Conservation (phyloP, 2,113 vertebrate genomes). For the Sminthopsis crassicaudata region DNA sequence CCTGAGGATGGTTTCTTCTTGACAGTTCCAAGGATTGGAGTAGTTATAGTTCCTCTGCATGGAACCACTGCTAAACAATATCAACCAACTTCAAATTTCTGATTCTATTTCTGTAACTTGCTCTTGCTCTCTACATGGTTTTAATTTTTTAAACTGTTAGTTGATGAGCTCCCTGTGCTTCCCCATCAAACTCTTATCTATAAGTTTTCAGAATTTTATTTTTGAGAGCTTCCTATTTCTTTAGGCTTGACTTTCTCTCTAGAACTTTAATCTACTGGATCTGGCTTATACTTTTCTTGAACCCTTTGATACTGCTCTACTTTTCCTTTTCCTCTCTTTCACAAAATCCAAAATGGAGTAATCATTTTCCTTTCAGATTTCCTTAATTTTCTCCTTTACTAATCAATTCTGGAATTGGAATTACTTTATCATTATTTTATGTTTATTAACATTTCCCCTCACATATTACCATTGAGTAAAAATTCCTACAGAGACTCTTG, state of each 20-base stretch:
- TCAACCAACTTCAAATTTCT: background rate
- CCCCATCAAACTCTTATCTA: background rate
- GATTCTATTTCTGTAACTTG: background rate
- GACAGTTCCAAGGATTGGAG: background rate
- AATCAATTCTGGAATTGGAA: background rate
- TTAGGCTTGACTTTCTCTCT: background rate
- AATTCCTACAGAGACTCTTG: background rate
- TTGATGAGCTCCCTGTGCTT: background rate
- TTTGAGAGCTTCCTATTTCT: background rate
- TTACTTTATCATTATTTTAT: background rate
- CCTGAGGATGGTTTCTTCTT: background rate
- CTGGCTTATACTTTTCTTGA: background rate
- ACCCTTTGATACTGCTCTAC: background rate
- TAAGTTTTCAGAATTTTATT: background rate
- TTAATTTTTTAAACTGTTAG: background rate
- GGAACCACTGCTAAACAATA: background rate
- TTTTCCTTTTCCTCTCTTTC: background rate
- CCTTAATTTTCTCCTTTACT: background rate
- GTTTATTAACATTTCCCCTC: background rate
- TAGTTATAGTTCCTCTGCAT: background rate
- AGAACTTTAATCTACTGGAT: background rate
- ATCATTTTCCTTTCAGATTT: background rate
- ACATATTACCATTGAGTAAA: background rate
- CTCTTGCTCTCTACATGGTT: background rate
- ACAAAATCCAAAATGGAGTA: background rate